Evolutionary conservation across 1,140 invertebrate genomes (phyloP).

Genomic region (Phymastichus coffea): DNA sequence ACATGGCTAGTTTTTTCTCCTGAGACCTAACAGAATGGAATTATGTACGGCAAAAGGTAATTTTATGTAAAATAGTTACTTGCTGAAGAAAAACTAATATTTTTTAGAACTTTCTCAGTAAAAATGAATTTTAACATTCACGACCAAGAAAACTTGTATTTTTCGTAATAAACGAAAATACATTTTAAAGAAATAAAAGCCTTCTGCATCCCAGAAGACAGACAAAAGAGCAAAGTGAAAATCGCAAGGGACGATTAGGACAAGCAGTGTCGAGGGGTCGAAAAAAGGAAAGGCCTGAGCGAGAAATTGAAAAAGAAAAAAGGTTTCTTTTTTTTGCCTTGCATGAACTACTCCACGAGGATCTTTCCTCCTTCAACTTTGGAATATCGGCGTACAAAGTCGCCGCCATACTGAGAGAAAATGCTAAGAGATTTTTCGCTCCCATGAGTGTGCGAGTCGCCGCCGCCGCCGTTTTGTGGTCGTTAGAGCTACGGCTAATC

Average conservation of each 20-base stretch:
- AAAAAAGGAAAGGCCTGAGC: not conserved
- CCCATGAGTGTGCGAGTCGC: conserved; percentile 9
- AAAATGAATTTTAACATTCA: too few relatives aligned
- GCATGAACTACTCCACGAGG: not conserved
- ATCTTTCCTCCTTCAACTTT: conserved; percentile 23
- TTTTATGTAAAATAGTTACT: too few relatives aligned
- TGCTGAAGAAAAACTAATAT: too few relatives aligned
- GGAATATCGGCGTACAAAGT: conserved; percentile 21
- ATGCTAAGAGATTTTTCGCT: too few relatives aligned
- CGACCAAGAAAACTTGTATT: too few relatives aligned
- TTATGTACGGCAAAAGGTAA: too few relatives aligned
- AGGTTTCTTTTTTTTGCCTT: conserved; percentile 5
- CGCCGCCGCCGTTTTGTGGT: conserved; percentile 15
- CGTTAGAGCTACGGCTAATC: conserved; percentile 20
- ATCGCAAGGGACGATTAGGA: conserved; percentile 7
- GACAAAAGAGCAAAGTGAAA: conserved; percentile 1
- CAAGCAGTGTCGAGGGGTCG: not conserved
- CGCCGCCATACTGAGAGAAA: too few relatives aligned
- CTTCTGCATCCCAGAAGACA: not conserved
- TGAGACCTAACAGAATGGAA: too few relatives aligned
- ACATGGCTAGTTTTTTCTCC: too few relatives aligned
- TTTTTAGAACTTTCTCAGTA: too few relatives aligned
- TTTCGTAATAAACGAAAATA: too few relatives aligned
- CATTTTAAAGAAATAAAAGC: not conserved
- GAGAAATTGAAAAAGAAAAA: conserved; percentile 18